phyloP scores from a whole-genome alignment of 1,140 invertebrate species.

The Pachyrhynchus sulphureomaculatus region DNA sequence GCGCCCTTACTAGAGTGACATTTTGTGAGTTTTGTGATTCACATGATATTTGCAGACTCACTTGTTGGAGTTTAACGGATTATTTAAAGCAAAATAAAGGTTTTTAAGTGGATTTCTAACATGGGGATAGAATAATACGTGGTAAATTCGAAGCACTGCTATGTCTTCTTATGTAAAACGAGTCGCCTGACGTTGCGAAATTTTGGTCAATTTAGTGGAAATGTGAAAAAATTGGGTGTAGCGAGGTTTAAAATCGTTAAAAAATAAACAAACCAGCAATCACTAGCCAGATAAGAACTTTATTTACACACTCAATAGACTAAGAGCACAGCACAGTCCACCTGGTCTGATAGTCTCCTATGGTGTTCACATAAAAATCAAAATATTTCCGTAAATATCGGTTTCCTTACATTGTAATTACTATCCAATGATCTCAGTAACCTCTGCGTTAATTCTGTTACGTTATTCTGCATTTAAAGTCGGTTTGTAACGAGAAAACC shows the following conservation, averaged over 20 bases:
- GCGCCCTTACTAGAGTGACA: slow-evolving; percentile 22
- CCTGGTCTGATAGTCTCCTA: slow-evolving; percentile 36
- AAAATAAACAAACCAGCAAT: slow-evolving; percentile 15
- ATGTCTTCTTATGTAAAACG: slow-evolving; percentile 40
- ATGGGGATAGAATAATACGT: slow-evolving; percentile 19
- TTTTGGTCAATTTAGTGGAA: slow-evolving; percentile 17
- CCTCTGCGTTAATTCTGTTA: slow-evolving; percentile 64
- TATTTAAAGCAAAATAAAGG: neutral
- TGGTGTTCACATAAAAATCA: slow-evolving; percentile 37
- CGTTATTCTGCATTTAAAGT: slow-evolving; percentile 61
- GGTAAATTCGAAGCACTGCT: slow-evolving; percentile 26
- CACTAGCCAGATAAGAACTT: slow-evolving; percentile 18
- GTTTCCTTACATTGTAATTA: slow-evolving; percentile 68
- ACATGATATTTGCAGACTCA: slow-evolving; percentile 16
- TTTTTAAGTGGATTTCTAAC: slow-evolving; percentile 4
- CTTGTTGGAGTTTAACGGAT: slow-evolving; percentile 19
- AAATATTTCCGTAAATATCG: slow-evolving; percentile 33
- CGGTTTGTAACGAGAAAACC: slow-evolving; percentile 51
- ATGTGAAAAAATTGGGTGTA: slow-evolving; percentile 10
- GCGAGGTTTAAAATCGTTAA: slow-evolving; percentile 7
- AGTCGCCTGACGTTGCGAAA: slow-evolving; percentile 39
- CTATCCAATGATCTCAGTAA: slow-evolving; percentile 66
- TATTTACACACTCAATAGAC: slow-evolving; percentile 24
- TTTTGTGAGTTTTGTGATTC: slow-evolving; percentile 7
- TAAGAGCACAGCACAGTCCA: slow-evolving; percentile 40